phyloP scores from a whole-genome alignment of 2,888 invertebrate species.

The Shargacucullia verbasci region DNA sequence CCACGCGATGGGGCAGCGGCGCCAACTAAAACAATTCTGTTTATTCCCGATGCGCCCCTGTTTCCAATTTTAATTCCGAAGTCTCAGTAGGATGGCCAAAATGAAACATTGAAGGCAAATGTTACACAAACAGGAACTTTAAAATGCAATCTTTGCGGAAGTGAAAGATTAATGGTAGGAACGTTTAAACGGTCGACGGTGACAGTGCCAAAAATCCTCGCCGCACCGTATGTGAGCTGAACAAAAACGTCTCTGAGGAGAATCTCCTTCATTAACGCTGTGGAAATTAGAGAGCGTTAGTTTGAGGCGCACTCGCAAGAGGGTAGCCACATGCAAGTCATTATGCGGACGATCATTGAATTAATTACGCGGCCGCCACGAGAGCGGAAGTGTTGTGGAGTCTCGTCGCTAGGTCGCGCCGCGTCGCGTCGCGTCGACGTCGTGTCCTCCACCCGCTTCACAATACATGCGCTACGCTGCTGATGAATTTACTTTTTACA shows the following conservation, averaged over 20 bases:
- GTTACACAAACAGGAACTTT: conserved; percentile 80
- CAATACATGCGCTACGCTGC: conserved; percentile 49
- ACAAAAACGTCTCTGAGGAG: conserved; percentile 79
- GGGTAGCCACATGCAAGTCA: conserved; percentile 84
- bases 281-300: conserved; percentile 83
- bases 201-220: conserved; percentile 82
- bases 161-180: conserved; percentile 82
- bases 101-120: conserved; percentile 80
- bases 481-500: conserved; percentile 54
- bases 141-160: conserved; percentile 83
- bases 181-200: conserved; percentile 79
- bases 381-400: conserved; percentile 73
- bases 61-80: conserved; percentile 67
- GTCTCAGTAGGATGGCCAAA: conserved; percentile 51
- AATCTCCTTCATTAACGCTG: conserved; percentile 81
- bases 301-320: conserved; percentile 73
- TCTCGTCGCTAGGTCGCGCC: conserved; percentile 46
- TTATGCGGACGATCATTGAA: conserved; percentile 87
- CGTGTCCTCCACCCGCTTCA: conserved; percentile 43
- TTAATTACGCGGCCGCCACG: conserved; percentile 81
- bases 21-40: conserved; percentile 61
- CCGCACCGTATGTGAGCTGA: conserved; percentile 66
- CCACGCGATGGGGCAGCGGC: conserved; percentile 41
- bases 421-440: conserved; percentile 30
- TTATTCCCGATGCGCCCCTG: conserved; percentile 56